These are phyloP conservation scores for Lobophora halterata DNA, from an alignment of 2,888 invertebrate species.

Conservation along the genomic window DNA sequence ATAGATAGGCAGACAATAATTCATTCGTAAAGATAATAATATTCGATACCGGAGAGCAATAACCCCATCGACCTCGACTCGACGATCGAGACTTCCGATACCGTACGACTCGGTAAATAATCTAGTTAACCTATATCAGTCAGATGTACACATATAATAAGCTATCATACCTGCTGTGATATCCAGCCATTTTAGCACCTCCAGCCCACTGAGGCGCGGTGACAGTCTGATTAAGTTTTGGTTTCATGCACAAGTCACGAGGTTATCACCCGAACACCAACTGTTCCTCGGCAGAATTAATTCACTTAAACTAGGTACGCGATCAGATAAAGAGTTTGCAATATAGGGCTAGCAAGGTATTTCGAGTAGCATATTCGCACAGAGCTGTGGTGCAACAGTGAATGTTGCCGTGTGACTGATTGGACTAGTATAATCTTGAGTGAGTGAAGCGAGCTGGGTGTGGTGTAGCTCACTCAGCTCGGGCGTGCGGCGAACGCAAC, in stretches of 20 bases:
- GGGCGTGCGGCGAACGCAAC: conserved; percentile 43
- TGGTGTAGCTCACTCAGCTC: too few species aligned
- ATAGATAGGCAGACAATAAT: too few species aligned
- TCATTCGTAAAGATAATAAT: too few species aligned
- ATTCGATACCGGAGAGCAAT: not conserved
- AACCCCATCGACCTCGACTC: conserved; percentile 6
- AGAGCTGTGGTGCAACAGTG: conserved; percentile 65
- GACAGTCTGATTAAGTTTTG: too few species aligned
- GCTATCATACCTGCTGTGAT: conserved; percentile 46
- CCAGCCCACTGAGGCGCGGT: conserved; percentile 44
- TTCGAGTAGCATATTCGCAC: conserved; percentile 35
- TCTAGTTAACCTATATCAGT: not conserved
- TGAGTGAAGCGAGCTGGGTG: conserved; percentile 43
- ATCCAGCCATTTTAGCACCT: conserved; percentile 65
- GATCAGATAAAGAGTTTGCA: conserved; percentile 4
- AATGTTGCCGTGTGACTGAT: conserved; percentile 78
- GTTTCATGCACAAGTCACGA: too few species aligned
- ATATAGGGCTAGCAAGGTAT: conserved; percentile 3
- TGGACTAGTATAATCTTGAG: too few species aligned
- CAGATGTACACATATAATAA: not conserved
- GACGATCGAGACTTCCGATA: not conserved
- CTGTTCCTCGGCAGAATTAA: too few species aligned
- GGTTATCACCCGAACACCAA: too few species aligned
- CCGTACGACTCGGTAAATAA: not conserved
- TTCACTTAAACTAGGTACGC: too few species aligned